Evolutionary conservation across 2,888 invertebrate genomes (phyloP), one percentile per base, ranked within the genome.

Genomic region (Chrysolina americana): DNA sequence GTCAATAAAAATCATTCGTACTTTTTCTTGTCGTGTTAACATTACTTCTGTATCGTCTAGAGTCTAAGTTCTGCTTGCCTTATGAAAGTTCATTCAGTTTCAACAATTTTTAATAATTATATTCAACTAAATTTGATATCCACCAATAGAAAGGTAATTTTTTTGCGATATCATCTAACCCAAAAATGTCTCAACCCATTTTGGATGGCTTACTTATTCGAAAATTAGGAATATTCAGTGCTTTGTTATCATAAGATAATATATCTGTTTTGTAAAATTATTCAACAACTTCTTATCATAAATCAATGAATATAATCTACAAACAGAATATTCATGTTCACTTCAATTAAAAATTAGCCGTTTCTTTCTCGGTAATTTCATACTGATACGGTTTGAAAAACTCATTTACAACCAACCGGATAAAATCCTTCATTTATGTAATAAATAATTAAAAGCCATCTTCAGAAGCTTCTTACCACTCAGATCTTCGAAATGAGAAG

Each of bases 401-500:
- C 36, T 36, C 8, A 28, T 6, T 36, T 36, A 36, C 4, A 36
- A 8, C 36, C 4, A 36, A 36, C 36, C 36, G 36, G 15, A 44
- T 15, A 44, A 9, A 23, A 53, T 21, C 19, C 13, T 23, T 1
- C 11, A 53, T 53, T 21, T 23, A 21, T 21, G 21, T 2, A 53
- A 53, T 21, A 5, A 21, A 53, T 19, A 53, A 53, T 11, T 21
- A 21, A 53, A 11, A 6, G 41, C 19, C 19, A 62, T 62, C 44
- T 69, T 28, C 62, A 69, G 71, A 59, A 69, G 65, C 65, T 59
- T 50, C 50, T 2, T 8, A 10, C 17, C n/a, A 36, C 36, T 47
- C 53, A 69, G 59, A 65, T 65, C 47, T 53, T 41, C 50, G 65
- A 65, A 65, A 50, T 53, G 47, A 28, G 47, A 70, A 66, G 63